Percentiles rank a stretch among this genome's conserved stretches.
These are phyloP conservation scores for Trematomus bernacchii DNA, from an alignment of 2,797 vertebrate species.

Conservation along the genomic window DNA sequence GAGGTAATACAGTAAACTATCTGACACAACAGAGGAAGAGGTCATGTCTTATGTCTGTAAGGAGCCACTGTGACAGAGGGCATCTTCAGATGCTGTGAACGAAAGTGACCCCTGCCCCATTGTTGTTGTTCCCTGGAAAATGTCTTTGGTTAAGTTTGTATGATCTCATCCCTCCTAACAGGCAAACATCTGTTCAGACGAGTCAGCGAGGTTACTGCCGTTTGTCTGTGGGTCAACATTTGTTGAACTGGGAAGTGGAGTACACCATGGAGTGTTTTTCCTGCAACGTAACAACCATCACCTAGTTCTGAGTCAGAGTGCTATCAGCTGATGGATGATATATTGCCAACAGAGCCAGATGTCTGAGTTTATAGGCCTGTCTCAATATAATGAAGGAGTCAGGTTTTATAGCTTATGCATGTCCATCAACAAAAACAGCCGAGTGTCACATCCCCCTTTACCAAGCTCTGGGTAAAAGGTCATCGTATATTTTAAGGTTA, in stretches of 20 bases:
- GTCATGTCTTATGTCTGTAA: slow-evolving; percentile 1
- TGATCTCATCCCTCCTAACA: slow-evolving; percentile 36
- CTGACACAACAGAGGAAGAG: slow-evolving; percentile 13
- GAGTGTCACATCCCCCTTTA: background rate
- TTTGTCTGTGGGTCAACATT: slow-evolving; percentile 36
- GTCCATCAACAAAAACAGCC: background rate
- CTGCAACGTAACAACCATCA: slow-evolving; percentile 1
- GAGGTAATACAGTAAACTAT: slow-evolving; percentile 61
- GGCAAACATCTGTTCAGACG: slow-evolving; percentile 17
- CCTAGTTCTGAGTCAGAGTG: slow-evolving; percentile 54
- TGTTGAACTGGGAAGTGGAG: slow-evolving; percentile 18
- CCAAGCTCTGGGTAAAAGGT: background rate
- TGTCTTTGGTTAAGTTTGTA: slow-evolving; percentile 2
- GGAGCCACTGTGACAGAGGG: slow-evolving; percentile 9
- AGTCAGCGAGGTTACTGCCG: slow-evolving; percentile 59
- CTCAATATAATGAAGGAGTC: background rate
- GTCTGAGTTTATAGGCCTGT: background rate
- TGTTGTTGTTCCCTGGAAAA: slow-evolving; percentile 17
- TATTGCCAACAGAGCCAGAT: slow-evolving; percentile 12
- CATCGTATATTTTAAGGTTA: background rate
- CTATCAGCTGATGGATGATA: slow-evolving; percentile 45
- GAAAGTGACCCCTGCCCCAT: slow-evolving; percentile 45
- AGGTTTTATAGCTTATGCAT: background rate
- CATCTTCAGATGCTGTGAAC: slow-evolving; percentile 30
- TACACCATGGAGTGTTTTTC: slow-evolving; percentile 28